These are phyloP conservation scores for Climacteris rufus DNA, from an alignment of 2,113 vertebrate genomes.

Conservation along the genomic window DNA sequence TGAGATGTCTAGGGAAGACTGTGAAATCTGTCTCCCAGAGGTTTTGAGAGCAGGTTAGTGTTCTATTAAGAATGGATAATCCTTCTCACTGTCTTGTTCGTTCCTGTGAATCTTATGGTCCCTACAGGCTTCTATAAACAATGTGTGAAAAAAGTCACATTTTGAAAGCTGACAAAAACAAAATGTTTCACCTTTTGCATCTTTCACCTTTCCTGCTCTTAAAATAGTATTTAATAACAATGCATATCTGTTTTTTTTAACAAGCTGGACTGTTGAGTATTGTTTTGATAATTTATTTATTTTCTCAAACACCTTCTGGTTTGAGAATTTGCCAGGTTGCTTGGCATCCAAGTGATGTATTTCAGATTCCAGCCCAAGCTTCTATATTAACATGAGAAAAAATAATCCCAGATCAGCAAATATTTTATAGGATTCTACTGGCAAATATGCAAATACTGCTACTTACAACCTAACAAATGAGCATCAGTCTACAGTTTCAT, in stretches of 20 bases:
- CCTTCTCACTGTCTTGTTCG: neutral
- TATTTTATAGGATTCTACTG: neutral
- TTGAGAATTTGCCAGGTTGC: neutral
- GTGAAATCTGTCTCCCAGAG: neutral
- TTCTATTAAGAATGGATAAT: neutral
- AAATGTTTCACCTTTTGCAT: neutral
- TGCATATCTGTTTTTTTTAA: neutral
- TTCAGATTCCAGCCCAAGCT: neutral
- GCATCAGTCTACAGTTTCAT: neutral
- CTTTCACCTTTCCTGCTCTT: neutral
- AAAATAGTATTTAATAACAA: neutral
- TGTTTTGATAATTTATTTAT: neutral
- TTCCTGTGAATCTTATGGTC: neutral
- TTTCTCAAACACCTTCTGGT: neutral
- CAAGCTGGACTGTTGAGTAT: neutral
- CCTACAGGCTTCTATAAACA: conserved; percentile 3
- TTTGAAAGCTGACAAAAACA: conserved; percentile 1
- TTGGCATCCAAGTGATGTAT: neutral
- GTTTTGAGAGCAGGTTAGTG: neutral
- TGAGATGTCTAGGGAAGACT: neutral
- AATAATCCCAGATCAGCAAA: neutral
- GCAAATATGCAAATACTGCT: neutral
- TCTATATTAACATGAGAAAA: neutral
- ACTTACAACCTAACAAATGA: neutral
- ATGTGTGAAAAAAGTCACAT: neutral